phyloP scores from a whole-genome alignment of 92 coral and sea anemone genomes.

The Desmophyllum pertusum region DNA sequence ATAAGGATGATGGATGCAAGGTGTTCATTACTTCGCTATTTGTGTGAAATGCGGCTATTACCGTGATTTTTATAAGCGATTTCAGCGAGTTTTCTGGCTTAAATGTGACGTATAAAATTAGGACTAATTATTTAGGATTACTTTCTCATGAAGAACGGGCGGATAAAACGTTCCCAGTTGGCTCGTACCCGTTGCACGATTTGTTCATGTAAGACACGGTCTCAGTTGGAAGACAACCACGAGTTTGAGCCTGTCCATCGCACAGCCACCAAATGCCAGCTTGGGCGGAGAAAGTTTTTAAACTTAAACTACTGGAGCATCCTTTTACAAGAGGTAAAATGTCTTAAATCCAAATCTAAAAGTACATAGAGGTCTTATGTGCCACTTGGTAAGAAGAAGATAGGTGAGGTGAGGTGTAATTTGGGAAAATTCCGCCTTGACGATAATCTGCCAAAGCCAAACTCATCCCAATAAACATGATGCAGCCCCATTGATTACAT shows the following conservation, averaged over 20 bases:
- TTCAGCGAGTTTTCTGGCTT: too few species aligned
- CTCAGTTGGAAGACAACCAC: slow-evolving; percentile 33
- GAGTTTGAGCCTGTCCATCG: background rate
- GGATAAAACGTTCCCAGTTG: background rate
- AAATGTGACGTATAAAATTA: too few species aligned
- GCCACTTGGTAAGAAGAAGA: background rate
- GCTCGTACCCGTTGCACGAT: background rate
- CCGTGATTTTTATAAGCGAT: too few species aligned
- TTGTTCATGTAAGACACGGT: slow-evolving; percentile 21
- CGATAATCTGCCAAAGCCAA: too few species aligned
- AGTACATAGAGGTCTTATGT: background rate
- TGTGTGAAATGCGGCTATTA: too few species aligned
- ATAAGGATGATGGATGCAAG: too few species aligned
- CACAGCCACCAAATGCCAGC: background rate
- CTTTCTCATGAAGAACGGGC: background rate
- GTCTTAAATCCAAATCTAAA: background rate
- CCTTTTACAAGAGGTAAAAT: slow-evolving; percentile 29
- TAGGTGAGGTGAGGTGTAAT: background rate
- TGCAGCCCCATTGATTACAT: too few species aligned
- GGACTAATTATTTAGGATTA: too few species aligned
- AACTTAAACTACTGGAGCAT: slow-evolving; percentile 21
- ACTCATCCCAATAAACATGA: too few species aligned
- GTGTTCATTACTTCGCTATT: too few species aligned
- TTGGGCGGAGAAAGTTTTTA: background rate
- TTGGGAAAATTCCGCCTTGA: too few species aligned